Evolutionary conservation across 1,140 invertebrate species (phyloP).

Genomic region (Apis florea): DNA sequence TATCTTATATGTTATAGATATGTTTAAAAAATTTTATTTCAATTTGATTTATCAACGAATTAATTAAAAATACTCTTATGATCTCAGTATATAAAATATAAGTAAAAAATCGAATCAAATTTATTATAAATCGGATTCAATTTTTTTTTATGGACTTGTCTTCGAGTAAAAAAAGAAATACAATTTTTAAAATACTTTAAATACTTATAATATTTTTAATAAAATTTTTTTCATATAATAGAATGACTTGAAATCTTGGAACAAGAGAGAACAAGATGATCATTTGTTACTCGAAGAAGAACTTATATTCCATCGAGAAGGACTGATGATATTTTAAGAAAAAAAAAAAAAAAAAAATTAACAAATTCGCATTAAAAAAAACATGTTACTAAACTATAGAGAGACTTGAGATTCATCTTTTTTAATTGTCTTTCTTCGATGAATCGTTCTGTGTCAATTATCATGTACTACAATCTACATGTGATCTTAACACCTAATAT

Average conservation of each 20-base stretch:
- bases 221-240: no score
- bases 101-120: slow-evolving; percentile 21
- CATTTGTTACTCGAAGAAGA: not conserved
- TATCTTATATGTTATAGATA: not conserved
- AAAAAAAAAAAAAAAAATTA: slow-evolving; percentile 1
- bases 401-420: slow-evolving; percentile 21
- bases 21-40: not conserved
- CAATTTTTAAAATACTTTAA: no score
- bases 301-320: not conserved
- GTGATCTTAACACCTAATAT: slow-evolving; percentile 28
- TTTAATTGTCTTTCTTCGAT: slow-evolving; percentile 1
- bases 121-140: not conserved
- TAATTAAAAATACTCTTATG: not conserved
- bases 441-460: slow-evolving; percentile 9
- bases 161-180: slow-evolving; percentile 11
- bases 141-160: not conserved
- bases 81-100: not conserved
- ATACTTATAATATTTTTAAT: no score
- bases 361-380: slow-evolving; percentile 47
- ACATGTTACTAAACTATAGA: slow-evolving; percentile 39
- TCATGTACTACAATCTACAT: slow-evolving; percentile 32
- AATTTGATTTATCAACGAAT: not conserved
- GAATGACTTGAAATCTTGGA: no score
- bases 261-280: no score
- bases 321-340: slow-evolving; percentile 2